Evolutionary conservation across 1,140 invertebrate species (phyloP).

Genomic region (Aradophagus sp.): DNA sequence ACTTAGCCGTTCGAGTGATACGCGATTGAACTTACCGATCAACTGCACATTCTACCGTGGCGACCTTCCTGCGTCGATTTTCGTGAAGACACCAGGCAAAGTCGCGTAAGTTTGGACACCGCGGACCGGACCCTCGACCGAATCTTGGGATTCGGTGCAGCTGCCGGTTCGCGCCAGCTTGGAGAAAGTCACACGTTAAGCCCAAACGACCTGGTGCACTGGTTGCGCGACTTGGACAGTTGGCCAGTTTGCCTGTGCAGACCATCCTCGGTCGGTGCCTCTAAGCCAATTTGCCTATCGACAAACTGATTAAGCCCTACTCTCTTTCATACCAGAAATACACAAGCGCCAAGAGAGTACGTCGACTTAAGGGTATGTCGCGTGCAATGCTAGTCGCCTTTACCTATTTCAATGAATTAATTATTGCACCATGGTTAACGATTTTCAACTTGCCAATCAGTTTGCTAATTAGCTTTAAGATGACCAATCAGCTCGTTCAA

Average conservation of each 20-base stretch:
- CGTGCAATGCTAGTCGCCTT: conserved; percentile 26
- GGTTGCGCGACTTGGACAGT: conserved; percentile 52
- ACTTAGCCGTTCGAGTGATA: conserved; percentile 1
- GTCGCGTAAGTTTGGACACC: conserved; percentile 14
- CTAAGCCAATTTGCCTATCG: conserved; percentile 76
- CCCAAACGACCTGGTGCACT: conserved; percentile 46
- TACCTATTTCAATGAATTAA: conserved; percentile 32
- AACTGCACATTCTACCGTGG: conserved; percentile 68
- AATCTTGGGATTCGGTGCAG: conserved; percentile 47
- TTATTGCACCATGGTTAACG: conserved; percentile 14
- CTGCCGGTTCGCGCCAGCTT: conserved; percentile 52
- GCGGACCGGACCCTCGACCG: conserved; percentile 33
- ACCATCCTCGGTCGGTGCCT: conserved; percentile 67
- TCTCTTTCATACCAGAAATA: conserved; percentile 61
- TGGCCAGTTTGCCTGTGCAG: conserved; percentile 59
- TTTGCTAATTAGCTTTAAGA: too few relatives aligned
- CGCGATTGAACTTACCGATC: conserved; percentile 52
- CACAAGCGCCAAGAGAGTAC: conserved; percentile 32
- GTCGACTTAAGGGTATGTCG: conserved; percentile 26
- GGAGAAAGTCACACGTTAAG: conserved; percentile 16
- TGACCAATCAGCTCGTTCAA: too few relatives aligned
- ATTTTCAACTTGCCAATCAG: background rate
- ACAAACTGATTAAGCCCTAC: conserved; percentile 76
- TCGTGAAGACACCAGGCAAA: conserved; percentile 8
- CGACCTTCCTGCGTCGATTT: conserved; percentile 35